Evolutionary conservation across 2,113 vertebrate species (phyloP).

Genomic region (Protobothrops flavoviridis): DNA sequence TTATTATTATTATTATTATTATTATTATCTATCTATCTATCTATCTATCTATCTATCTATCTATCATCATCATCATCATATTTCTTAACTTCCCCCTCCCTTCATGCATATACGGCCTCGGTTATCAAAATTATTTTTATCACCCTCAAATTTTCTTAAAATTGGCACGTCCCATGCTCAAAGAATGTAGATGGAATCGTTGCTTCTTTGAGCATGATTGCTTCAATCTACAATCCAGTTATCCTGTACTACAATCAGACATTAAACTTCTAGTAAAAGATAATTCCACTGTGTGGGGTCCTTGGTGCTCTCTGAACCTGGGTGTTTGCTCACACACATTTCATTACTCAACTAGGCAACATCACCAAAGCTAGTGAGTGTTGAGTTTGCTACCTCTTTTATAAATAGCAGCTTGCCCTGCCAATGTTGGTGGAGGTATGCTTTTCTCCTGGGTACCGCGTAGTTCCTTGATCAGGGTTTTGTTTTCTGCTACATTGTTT

Average conservation of each 20-base stretch:
- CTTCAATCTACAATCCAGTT: background rate
- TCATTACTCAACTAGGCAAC: background rate
- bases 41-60: too few relatives aligned
- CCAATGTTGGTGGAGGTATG: background rate
- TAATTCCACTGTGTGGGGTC: background rate
- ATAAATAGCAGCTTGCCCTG: background rate
- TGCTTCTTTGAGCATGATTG: background rate
- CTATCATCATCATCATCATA: too few relatives aligned
- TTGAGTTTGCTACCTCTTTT: background rate
- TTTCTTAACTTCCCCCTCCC: too few relatives aligned
- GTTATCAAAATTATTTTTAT: background rate
- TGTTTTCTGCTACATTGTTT: background rate
- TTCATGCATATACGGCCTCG: background rate
- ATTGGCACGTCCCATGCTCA: background rate
- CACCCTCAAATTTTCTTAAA: background rate
- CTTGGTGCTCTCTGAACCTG: background rate
- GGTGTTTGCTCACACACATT: background rate
- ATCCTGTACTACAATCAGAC: background rate
- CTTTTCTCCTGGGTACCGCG: background rate
- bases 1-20: too few relatives aligned
- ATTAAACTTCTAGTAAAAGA: background rate
- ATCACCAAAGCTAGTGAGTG: background rate
- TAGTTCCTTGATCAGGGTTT: background rate
- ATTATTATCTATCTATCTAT: too few relatives aligned
- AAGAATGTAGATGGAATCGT: background rate